Conservation (phyloP, 2,113 vertebrate genomes). For the Strigops habroptila region DNA sequence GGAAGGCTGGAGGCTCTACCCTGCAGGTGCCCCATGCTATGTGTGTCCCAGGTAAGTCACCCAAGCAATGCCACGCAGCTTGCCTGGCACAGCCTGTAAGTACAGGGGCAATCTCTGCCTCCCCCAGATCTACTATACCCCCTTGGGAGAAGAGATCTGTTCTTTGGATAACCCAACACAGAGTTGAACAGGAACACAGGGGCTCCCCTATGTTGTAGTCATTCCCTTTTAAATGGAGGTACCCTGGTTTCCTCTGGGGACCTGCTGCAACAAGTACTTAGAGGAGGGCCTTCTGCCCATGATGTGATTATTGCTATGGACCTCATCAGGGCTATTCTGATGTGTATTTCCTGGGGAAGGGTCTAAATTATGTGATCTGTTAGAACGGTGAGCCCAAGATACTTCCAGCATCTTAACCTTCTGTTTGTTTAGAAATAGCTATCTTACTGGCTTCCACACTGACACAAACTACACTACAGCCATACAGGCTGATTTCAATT, state of each 20-base stretch:
- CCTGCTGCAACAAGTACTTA: background rate
- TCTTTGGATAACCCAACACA: background rate
- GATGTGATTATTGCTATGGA: background rate
- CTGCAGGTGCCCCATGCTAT: background rate
- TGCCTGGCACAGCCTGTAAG: background rate
- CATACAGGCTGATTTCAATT: background rate
- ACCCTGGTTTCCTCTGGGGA: background rate
- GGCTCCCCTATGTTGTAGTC: background rate
- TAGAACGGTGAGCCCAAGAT: background rate
- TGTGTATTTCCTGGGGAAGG: background rate
- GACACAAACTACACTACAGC: background rate
- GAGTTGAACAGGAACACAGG: background rate
- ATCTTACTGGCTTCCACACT: background rate
- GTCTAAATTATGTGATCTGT: background rate
- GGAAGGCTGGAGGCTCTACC: background rate
- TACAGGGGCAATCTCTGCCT: rapidly evolving
- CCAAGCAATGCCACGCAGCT: background rate
- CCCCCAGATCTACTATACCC: background rate
- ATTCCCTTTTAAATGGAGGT: background rate
- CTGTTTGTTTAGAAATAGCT: background rate
- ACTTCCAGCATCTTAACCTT: background rate
- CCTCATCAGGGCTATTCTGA: background rate
- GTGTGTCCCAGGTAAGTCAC: background rate
- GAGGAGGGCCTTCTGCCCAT: background rate
- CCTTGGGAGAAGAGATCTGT: background rate